A percentile compares a stretch with the other conserved stretches of the same genome.
Conservation (phyloP, 2,113 vertebrate species). For the Corythornis madagascariensis region DNA sequence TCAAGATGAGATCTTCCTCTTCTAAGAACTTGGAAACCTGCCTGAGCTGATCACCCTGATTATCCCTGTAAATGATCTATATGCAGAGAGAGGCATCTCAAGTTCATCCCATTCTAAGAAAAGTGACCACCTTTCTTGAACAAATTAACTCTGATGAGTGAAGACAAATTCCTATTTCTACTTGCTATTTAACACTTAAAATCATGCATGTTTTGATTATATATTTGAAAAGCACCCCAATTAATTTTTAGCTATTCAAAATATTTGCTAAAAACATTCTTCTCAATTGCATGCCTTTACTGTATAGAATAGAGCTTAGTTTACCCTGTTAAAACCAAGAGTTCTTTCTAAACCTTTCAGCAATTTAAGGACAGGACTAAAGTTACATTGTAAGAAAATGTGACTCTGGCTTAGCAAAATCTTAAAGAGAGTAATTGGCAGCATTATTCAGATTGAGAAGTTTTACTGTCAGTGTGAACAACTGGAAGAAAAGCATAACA, state of each 20-base stretch:
- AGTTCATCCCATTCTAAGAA: neutral
- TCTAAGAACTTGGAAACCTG: neutral
- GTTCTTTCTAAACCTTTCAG: neutral
- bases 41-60: neutral
- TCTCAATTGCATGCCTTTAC: neutral
- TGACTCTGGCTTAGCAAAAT: neutral
- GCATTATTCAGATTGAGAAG: neutral
- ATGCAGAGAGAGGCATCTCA: neutral
- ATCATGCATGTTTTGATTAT: neutral
- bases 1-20: neutral
- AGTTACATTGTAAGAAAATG: neutral
- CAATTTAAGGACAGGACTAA: neutral
- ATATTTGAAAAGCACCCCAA: neutral
- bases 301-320: neutral
- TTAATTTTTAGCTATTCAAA: neutral
- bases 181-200: neutral
- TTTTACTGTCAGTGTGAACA: neutral
- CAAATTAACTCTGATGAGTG: neutral
- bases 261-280: neutral
- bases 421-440: neutral
- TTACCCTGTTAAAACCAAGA: neutral
- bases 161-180: neutral
- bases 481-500: neutral
- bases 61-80: rapidly evolving
- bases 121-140: neutral